Evolutionary conservation across 2,797 vertebrate genomes (phyloP).

Genomic region (Diplodus puntazzo): DNA sequence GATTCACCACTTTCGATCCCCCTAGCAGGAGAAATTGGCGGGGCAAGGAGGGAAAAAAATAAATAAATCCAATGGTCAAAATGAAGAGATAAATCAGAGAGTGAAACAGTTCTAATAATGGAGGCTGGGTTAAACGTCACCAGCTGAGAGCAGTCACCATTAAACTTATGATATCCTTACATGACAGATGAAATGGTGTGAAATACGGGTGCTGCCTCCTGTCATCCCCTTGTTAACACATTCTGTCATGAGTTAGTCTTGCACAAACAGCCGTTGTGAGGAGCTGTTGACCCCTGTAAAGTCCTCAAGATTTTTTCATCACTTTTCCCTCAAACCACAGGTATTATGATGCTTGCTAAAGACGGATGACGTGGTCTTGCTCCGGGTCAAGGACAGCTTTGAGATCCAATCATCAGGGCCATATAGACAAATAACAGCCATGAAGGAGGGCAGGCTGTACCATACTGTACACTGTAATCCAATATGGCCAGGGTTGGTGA

Average conservation of each 20-base stretch:
- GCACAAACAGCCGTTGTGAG: constrained; percentile 62
- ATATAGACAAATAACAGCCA: constrained; percentile 53
- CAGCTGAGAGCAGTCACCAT: constrained; percentile 69
- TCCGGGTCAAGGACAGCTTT: constrained; percentile 66
- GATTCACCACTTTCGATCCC: constrained; percentile 76
- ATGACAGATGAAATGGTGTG: constrained; percentile 74
- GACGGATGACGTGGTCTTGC: constrained; percentile 20
- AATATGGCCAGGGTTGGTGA: neutral
- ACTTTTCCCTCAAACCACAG: constrained; percentile 39
- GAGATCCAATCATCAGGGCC: constrained; percentile 65
- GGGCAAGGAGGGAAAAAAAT: constrained; percentile 12
- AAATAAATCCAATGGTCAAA: constrained; percentile 58
- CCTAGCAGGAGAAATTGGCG: constrained; percentile 68
- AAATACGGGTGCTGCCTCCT: constrained; percentile 62
- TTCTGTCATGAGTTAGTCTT: constrained; percentile 61
- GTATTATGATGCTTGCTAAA: constrained; percentile 60
- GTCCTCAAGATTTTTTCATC: constrained; percentile 18
- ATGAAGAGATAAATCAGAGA: constrained; percentile 82
- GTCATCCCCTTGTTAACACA: constrained; percentile 67
- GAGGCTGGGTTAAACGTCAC: constrained; percentile 78
- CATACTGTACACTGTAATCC: constrained; percentile 28
- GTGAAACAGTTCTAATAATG: constrained; percentile 80
- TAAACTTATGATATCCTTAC: constrained; percentile 74
- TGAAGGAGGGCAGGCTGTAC: constrained; percentile 34
- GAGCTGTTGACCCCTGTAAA: constrained; percentile 54